A percentile compares a stretch with the other conserved stretches of the same genome.
These are phyloP conservation scores for Danio kyathit DNA, from an alignment of 2,797 vertebrate species.

Conservation along the genomic window DNA sequence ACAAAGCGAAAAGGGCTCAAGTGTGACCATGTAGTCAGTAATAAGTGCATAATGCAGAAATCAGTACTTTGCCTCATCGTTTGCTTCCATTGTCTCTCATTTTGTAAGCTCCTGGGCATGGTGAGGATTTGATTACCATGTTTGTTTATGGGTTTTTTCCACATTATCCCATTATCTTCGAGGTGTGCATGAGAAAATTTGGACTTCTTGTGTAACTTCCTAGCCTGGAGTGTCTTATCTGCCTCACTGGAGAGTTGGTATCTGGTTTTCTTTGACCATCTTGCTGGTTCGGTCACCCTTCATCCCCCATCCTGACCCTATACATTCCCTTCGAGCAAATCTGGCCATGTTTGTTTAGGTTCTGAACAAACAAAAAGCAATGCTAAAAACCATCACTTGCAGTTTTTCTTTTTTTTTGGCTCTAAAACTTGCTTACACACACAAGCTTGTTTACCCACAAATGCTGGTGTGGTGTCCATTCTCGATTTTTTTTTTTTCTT, in stretches of 20 bases:
- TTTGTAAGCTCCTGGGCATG: constrained; percentile 69
- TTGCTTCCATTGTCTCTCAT: constrained; percentile 71
- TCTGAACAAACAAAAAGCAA: constrained; percentile 3
- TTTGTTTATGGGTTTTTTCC: constrained; percentile 52
- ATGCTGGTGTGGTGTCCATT: constrained; percentile 16
- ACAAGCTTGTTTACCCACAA: constrained; percentile 40
- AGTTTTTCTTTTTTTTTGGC: constrained; percentile 58
- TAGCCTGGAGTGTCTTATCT: constrained; percentile 57
- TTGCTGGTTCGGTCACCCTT: constrained; percentile 70
- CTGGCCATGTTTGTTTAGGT: not conserved
- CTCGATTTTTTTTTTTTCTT: constrained; percentile 36
- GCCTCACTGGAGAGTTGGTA: constrained; percentile 68
- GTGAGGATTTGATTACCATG: constrained; percentile 73
- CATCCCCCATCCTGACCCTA: constrained; percentile 56
- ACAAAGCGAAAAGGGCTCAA: constrained; percentile 4
- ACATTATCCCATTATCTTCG: constrained; percentile 76
- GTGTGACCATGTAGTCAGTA: constrained; percentile 59
- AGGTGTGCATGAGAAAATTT: constrained; percentile 67
- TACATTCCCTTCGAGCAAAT: constrained; percentile 9
- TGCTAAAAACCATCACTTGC: constrained; percentile 52
- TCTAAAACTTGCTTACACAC: constrained; percentile 63
- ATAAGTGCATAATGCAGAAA: constrained; percentile 69
- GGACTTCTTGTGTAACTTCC: not conserved
- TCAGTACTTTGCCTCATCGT: constrained; percentile 65
- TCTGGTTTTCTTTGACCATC: constrained; percentile 72